Percentiles rank a stretch among this genome's conserved stretches.
Conservation (phyloP, 2,888 invertebrate genomes). For the Drosophila fungiperda region DNA sequence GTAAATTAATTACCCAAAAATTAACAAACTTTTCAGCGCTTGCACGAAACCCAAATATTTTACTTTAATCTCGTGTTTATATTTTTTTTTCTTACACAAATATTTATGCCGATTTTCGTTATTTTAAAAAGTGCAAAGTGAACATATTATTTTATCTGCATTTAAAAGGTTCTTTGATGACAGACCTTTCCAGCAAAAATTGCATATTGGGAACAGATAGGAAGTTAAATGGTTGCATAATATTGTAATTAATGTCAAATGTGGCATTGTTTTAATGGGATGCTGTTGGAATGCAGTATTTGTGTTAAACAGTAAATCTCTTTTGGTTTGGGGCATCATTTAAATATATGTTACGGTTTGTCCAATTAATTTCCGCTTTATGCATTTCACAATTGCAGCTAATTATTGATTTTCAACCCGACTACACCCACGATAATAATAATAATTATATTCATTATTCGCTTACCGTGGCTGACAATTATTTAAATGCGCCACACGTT, state of each 20-base stretch:
- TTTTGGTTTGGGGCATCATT: background rate
- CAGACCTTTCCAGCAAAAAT: background rate
- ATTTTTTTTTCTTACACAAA: background rate
- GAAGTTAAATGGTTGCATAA: background rate
- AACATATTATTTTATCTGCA: background rate
- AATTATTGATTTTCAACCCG: slow-evolving; percentile 63
- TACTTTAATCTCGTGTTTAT: background rate
- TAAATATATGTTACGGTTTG: slow-evolving; percentile 31
- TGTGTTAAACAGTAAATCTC: background rate
- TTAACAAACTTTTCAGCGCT: background rate
- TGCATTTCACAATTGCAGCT: slow-evolving; percentile 33
- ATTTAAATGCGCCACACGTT: slow-evolving; percentile 28
- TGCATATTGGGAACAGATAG: background rate
- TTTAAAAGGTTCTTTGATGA: background rate
- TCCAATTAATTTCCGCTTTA: slow-evolving; percentile 53
- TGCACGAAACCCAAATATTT: background rate
- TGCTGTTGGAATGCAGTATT: background rate
- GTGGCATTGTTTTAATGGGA: background rate
- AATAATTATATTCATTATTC: slow-evolving; percentile 61
- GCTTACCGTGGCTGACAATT: slow-evolving; percentile 46
- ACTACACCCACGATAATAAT: slow-evolving; percentile 23
- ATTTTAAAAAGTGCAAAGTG: background rate
- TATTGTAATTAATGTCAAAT: background rate
- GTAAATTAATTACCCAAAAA: slow-evolving; percentile 37
- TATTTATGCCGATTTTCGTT: background rate